Percentiles rank a stretch among this genome's conserved stretches.
Evolutionary conservation across 2,888 invertebrate genomes (phyloP).

Genomic region (Trissolcus brochymenae): DNA sequence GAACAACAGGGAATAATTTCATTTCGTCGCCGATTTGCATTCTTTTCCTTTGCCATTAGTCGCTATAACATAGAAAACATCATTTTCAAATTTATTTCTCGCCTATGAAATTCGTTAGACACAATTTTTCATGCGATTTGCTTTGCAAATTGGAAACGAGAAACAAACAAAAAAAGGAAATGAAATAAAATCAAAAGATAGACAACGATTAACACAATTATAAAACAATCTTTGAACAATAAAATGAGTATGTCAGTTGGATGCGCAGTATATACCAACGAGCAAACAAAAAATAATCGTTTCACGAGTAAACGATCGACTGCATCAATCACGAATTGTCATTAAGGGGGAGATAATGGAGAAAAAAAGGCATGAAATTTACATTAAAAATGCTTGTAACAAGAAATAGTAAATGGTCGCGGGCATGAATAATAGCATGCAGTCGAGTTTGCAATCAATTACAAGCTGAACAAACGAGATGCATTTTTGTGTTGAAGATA

Average conservation of each 20-base stretch:
- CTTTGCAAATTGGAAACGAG: background rate
- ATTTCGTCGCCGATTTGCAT: conserved; percentile 72
- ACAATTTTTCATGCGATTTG: background rate
- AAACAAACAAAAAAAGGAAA: background rate
- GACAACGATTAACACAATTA: background rate
- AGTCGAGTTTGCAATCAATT: background rate
- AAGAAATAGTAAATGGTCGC: background rate
- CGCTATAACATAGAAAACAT: conserved; percentile 79
- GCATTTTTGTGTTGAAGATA: background rate
- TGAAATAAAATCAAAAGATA: background rate
- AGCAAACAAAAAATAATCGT: too few relatives aligned
- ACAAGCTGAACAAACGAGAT: conserved; percentile 3
- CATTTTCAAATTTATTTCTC: conserved; percentile 20
- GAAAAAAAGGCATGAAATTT: too few relatives aligned
- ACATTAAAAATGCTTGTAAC: too few relatives aligned
- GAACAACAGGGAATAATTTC: conserved; percentile 91
- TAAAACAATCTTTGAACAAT: background rate
- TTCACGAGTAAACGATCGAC: too few relatives aligned
- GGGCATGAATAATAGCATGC: conserved; percentile 1
- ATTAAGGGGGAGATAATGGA: too few relatives aligned
- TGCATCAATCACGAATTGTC: too few relatives aligned
- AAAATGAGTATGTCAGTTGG: background rate
- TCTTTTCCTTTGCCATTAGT: conserved; percentile 80
- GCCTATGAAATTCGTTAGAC: background rate
- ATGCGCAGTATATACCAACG: background rate